Conservation (phyloP, 2,888 invertebrate species). For the Arrhopalites spinosus region DNA sequence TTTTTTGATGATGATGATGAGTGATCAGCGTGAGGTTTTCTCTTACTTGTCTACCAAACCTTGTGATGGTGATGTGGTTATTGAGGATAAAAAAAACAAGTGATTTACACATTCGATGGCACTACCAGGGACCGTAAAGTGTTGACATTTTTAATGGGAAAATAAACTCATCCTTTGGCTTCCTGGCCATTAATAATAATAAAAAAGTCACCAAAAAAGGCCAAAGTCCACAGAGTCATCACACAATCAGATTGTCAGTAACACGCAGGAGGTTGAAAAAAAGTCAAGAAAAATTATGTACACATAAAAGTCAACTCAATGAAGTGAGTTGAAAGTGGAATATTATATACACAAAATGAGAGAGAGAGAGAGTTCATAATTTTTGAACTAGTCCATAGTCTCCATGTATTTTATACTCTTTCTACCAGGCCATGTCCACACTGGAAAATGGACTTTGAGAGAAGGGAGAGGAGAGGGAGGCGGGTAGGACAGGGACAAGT, state of each 20-base stretch:
- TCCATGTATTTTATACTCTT: neutral
- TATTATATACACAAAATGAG: no score
- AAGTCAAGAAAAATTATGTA: no score
- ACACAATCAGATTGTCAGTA: neutral
- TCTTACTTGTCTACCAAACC: no score
- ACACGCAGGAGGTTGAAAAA: neutral
- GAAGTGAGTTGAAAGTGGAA: no score
- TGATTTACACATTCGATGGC: conserved; percentile 31
- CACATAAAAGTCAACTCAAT: no score
- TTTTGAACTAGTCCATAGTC: neutral
- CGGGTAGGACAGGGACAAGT: neutral
- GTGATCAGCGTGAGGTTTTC: conserved; percentile 24
- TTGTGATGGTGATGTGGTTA: neutral
- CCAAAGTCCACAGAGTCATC: neutral
- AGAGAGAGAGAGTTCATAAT: neutral
- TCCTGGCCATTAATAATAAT: conserved; percentile 12
- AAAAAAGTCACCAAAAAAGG: conserved; percentile 26
- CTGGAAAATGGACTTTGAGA: no score
- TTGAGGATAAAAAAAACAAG: conserved; percentile 13
- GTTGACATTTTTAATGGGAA: conserved; percentile 46
- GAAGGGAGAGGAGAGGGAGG: neutral
- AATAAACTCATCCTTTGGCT: conserved; percentile 42
- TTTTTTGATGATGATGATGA: conserved; percentile 15
- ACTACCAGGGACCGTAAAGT: conserved; percentile 37
- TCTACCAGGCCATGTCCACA: no score